A percentile compares a stretch with the other conserved stretches of the same genome.
These are phyloP conservation scores for Cichladusa arquata DNA, from an alignment of 2,113 vertebrate species.

Conservation along the genomic window DNA sequence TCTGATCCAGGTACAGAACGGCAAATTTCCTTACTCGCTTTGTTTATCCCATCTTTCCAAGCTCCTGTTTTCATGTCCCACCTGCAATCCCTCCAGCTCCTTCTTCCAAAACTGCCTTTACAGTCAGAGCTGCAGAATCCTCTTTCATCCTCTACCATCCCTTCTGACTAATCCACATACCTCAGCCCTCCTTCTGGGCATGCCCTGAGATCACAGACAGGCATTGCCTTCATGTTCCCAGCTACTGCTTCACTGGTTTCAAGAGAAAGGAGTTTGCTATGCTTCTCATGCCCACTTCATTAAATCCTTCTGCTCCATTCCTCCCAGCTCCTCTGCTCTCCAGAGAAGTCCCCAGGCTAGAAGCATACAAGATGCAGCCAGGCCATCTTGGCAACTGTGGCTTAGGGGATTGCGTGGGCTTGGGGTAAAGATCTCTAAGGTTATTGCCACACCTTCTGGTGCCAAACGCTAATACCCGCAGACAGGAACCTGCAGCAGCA, in stretches of 20 bases:
- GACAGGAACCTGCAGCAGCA: neutral
- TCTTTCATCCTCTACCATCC: slow-evolving; percentile 13
- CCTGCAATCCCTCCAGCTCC: slow-evolving; percentile 21
- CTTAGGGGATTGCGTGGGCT: neutral
- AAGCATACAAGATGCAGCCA: neutral
- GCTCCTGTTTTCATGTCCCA: neutral
- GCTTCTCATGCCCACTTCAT: neutral
- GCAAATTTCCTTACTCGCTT: neutral
- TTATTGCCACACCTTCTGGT: neutral
- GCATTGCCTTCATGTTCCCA: neutral
- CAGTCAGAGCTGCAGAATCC: neutral
- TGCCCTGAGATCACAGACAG: neutral
- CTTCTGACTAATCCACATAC: neutral
- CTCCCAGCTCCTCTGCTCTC: neutral
- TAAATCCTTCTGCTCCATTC: neutral
- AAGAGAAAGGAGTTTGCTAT: neutral
- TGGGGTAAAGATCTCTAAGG: neutral
- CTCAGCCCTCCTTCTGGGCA: slow-evolving; percentile 4
- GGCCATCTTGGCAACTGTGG: neutral
- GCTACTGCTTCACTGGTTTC: neutral
- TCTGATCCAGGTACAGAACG: neutral
- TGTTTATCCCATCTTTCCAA: neutral
- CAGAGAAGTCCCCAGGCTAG: neutral
- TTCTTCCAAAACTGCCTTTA: slow-evolving; percentile 20
- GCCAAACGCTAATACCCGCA: rapidly evolving